Base-by-base conservation (phyloP, 1,140 invertebrate species). In the Agrilus planipennis region DNA sequence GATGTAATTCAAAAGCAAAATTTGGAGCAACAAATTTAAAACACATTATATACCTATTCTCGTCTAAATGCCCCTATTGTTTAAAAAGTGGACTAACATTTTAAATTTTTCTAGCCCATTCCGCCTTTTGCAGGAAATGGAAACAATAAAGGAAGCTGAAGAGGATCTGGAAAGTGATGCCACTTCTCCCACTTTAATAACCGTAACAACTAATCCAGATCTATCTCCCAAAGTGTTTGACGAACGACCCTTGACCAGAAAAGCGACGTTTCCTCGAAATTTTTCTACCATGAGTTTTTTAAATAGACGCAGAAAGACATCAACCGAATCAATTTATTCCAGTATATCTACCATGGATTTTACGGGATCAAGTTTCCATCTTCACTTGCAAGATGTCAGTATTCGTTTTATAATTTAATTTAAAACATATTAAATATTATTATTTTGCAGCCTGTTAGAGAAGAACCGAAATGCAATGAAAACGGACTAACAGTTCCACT, bases 341-440 rank as follows among this genome's bases (percentile, higher is more conserved):
- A 78, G 76, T 55, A 70, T 79, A 34, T 81, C 78, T 0, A 72
- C 75, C 44, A 69, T 80, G 67, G 77, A 81, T 57, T 78, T 80
- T 54, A 79, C 74, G 31, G 78, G 77, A 31, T 77, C 75, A 36
- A 76, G 75, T 53, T 57, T 78, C 27, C 75, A 78, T 46, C 58
- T 79, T 40, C 75, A 77, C 59, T 54, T 77, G 35, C 72, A 76
- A 60, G n/a, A n/a, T n/a, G 72, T 73, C 54, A 63, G 65, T 64
- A 39, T 34, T n/a, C 25, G 5, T 4, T 42, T 31, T 31, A 12
- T 30, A 11, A 9, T 31, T 7, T 9, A 11, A 20, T 32, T 32
- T 22, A n/a, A n/a, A n/a, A n/a, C n/a, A n/a, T n/a, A n/a, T 30
- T 19, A 10, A 25, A 32, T 14, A 11, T 20, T 29, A 28, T 14